These are phyloP conservation scores for Dioctria linearis DNA, from an alignment of 2,888 invertebrate species.

Conservation along the genomic window DNA sequence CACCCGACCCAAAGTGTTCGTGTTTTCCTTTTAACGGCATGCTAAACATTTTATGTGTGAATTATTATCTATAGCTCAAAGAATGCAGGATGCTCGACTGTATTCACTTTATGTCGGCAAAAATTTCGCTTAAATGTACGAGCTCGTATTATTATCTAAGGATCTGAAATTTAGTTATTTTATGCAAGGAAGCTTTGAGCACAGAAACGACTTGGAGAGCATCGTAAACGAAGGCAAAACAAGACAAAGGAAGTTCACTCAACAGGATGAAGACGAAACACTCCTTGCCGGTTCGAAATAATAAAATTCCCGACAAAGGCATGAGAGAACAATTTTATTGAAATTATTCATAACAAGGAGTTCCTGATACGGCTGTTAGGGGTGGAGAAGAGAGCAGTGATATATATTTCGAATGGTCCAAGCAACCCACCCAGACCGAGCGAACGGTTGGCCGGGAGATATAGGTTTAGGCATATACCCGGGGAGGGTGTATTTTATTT, in stretches of 20 bases:
- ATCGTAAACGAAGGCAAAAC: slow-evolving; percentile 38
- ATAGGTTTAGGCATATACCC: neutral
- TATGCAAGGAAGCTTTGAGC: slow-evolving; percentile 14
- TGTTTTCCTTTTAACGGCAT: slow-evolving; percentile 4
- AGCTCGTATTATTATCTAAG: slow-evolving; percentile 39
- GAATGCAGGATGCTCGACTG: neutral
- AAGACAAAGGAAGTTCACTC: slow-evolving; percentile 40
- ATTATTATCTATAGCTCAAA: slow-evolving; percentile 33
- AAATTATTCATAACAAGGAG: slow-evolving; percentile 53
- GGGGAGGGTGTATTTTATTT: slow-evolving; percentile 45
- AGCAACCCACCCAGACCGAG: neutral
- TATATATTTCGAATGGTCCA: slow-evolving; percentile 14
- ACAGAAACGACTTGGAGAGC: slow-evolving; percentile 26
- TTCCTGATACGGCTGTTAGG: slow-evolving; percentile 35
- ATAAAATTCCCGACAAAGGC: slow-evolving; percentile 40
- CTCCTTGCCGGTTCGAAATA: slow-evolving; percentile 32
- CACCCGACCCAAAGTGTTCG: neutral
- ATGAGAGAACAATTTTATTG: slow-evolving; percentile 47
- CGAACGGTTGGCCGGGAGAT: neutral
- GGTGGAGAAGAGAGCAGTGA: slow-evolving; percentile 11
- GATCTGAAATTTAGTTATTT: slow-evolving; percentile 36
- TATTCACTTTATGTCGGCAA: slow-evolving; percentile 2
- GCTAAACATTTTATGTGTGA: slow-evolving; percentile 18
- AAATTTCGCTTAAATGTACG: slow-evolving; percentile 31
- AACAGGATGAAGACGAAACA: slow-evolving; percentile 29